A percentile compares a stretch with the other conserved stretches of the same genome.
phyloP scores from a whole-genome alignment of 92 coral and sea anemone species.

The Siderastrea radians region DNA sequence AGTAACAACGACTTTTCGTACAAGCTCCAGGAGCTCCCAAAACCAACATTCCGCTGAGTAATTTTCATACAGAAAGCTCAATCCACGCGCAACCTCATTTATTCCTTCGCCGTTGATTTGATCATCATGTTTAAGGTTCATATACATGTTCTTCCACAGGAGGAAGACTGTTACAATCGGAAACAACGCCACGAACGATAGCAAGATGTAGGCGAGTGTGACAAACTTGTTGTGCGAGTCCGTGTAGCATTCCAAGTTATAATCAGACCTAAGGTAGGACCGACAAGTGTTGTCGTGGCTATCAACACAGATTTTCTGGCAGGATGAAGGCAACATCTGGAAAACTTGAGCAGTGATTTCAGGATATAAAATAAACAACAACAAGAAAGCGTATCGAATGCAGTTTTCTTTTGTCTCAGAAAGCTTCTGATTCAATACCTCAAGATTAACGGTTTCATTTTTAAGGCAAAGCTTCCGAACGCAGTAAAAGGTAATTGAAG shows the following conservation, averaged over 20 bases:
- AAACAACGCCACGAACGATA: too few species aligned
- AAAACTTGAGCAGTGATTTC: constrained; percentile 7
- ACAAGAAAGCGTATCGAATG: neutral
- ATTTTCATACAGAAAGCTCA: constrained; percentile 54
- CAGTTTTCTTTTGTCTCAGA: constrained; percentile 8
- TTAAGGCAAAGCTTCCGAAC: too few species aligned
- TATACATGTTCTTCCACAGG: too few species aligned
- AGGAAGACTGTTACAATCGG: too few species aligned
- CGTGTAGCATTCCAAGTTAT: constrained; percentile 8
- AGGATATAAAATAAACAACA: constrained; percentile 22
- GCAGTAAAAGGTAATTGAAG: too few species aligned
- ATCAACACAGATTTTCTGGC: constrained; percentile 13
- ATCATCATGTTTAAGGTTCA: too few species aligned
- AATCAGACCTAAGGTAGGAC: constrained; percentile 14
- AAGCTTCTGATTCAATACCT: neutral
- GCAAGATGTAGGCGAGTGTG: too few species aligned
- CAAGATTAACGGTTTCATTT: too few species aligned
- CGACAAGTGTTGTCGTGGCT: neutral
- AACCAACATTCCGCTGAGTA: constrained; percentile 45
- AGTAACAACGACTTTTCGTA: constrained; percentile 44
- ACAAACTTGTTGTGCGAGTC: neutral
- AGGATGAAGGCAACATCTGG: constrained; percentile 20
- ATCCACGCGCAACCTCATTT: neutral
- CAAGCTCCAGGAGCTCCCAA: constrained; percentile 56
- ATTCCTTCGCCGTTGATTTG: too few species aligned